Percentiles rank a stretch among this genome's conserved stretches.
Evolutionary conservation across 2,113 vertebrate genomes (phyloP).

Genomic region (Aix galericulata): DNA sequence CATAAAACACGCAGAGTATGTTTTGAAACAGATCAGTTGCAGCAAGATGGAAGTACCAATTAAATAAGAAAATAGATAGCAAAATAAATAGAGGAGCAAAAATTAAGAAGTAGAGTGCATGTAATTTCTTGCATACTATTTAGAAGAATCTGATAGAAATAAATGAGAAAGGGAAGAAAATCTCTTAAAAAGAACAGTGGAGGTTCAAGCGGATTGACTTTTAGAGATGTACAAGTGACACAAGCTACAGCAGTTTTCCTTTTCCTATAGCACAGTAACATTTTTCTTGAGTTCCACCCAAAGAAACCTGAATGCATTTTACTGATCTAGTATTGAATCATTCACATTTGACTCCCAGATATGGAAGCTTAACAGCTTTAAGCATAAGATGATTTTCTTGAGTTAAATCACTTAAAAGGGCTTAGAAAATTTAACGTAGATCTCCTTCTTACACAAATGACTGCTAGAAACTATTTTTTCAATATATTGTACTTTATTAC

Average conservation of each 20-base stretch:
- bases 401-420: neutral
- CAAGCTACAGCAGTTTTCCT: neutral
- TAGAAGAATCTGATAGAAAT: neutral
- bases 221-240: neutral
- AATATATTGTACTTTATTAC: fast-evolving
- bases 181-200: neutral
- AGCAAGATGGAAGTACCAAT: fast-evolving
- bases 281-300: neutral
- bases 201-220: neutral
- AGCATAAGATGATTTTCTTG: neutral
- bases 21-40: neutral
- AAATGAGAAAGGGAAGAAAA: neutral
- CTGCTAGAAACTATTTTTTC: neutral
- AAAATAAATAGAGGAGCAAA: neutral
- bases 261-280: neutral
- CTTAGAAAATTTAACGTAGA: neutral
- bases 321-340: neutral
- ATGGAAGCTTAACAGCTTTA: neutral
- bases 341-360: neutral
- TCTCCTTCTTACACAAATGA: neutral
- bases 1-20: neutral
- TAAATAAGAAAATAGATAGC: neutral
- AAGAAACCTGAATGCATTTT: neutral
- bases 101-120: neutral
- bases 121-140: neutral